Evolutionary conservation across 2,113 vertebrate species (phyloP).

Genomic region (Gambusia holbrooki): DNA sequence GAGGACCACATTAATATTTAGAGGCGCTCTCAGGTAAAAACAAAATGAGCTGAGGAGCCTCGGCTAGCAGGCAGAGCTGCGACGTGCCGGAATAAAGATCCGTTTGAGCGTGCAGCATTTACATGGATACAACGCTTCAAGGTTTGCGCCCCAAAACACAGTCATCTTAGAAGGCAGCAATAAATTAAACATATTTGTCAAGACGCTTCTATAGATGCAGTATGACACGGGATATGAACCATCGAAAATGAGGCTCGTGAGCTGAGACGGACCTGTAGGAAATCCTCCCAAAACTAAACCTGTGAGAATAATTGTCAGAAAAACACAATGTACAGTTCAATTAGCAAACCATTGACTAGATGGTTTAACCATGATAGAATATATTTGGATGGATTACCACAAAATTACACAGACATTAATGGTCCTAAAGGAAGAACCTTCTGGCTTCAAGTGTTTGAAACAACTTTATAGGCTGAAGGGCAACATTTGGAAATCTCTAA

Average conservation of each 20-base stretch:
- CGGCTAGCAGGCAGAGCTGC: constrained; percentile 50
- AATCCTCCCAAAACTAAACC: background rate
- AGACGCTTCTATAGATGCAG: background rate
- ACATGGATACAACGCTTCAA: constrained; percentile 11
- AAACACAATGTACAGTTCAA: background rate
- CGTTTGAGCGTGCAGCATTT: constrained; percentile 27
- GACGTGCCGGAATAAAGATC: constrained; percentile 46
- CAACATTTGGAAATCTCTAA: background rate
- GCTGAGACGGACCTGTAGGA: constrained; percentile 10
- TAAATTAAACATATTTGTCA: constrained; percentile 5
- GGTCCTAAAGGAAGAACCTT: background rate
- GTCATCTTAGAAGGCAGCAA: constrained; percentile 1
- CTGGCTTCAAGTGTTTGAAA: background rate
- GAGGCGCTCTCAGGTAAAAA: constrained; percentile 74
- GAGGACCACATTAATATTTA: constrained; percentile 76
- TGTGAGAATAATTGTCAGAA: background rate
- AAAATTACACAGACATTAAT: background rate
- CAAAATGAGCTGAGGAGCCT: constrained; percentile 69
- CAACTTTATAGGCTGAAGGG: background rate
- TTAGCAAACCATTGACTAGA: background rate
- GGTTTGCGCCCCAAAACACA: constrained; percentile 12
- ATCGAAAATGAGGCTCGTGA: background rate
- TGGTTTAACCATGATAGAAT: constrained; percentile 3
- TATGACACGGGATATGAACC: background rate
- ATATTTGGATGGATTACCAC: background rate